Evolutionary conservation across 2,888 invertebrate genomes (phyloP).

Genomic region (Hyposoter didymator): DNA sequence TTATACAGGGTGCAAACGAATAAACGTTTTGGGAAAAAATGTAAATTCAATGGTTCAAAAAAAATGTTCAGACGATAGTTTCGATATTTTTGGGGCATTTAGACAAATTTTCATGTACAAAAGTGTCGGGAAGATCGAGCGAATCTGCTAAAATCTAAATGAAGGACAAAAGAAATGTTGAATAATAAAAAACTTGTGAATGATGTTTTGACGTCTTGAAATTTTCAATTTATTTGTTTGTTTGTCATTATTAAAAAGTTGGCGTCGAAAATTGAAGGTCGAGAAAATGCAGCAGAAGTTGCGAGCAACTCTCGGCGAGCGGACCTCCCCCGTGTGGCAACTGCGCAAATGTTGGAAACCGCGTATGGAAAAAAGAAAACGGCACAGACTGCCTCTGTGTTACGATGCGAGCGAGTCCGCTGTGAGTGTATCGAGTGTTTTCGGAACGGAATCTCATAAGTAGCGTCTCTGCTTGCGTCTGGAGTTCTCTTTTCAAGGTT

Average conservation of each 20-base stretch:
- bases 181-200: not conserved
- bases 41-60: not conserved
- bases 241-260: not conserved
- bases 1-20: no score
- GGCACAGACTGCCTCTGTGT: conserved; percentile 31
- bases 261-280: not conserved
- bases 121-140: not conserved
- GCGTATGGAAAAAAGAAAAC: conserved; percentile 24
- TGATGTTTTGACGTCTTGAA: no score
- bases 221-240: no score
- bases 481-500: conserved; percentile 51
- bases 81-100: not conserved
- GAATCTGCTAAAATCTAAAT: not conserved
- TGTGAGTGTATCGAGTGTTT: conserved; percentile 47
- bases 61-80: no score
- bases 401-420: conserved; percentile 28
- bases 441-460: conserved; percentile 53
- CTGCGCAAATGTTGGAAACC: conserved; percentile 12
- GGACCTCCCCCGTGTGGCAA: conserved; percentile 27
- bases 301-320: not conserved
- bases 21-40: not conserved
- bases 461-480: conserved; percentile 52
- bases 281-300: conserved; percentile 3
- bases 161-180: not conserved
- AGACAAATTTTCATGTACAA: not conserved